phyloP scores from a whole-genome alignment of 2,888 invertebrate genomes.

The Ectemnius cavifrons region DNA sequence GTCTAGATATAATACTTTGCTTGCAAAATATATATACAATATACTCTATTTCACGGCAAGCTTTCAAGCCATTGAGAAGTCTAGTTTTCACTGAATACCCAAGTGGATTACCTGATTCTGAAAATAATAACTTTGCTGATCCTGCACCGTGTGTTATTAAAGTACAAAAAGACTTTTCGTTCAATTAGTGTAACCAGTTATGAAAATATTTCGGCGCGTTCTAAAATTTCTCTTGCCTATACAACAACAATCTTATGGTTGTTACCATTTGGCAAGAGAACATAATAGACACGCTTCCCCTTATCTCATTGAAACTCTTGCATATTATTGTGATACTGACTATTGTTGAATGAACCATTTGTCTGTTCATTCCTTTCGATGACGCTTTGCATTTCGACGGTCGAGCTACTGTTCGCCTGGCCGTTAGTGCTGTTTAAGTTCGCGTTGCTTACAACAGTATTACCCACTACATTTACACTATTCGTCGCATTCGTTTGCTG shows the following conservation, averaged over 20 bases:
- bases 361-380: constrained; percentile 70
- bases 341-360: constrained; percentile 63
- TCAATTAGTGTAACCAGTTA: constrained; percentile 37
- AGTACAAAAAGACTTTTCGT: constrained; percentile 51
- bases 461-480: constrained; percentile 53
- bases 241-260: constrained; percentile 77
- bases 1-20: constrained; percentile 53
- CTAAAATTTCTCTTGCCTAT: constrained; percentile 60
- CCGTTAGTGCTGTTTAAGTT: constrained; percentile 63
- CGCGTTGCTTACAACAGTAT: constrained; percentile 46
- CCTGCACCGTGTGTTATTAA: constrained; percentile 49
- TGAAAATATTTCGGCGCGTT: constrained; percentile 56
- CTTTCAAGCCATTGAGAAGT: constrained; percentile 42
- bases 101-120: constrained; percentile 20
- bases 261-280: constrained; percentile 77
- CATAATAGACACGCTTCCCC: constrained; percentile 77
- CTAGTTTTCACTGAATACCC: constrained; percentile 31
- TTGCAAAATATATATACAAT: constrained; percentile 52
- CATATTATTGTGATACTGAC: constrained; percentile 73
- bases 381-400: constrained; percentile 73
- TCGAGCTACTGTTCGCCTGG: constrained; percentile 65
- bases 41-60: constrained; percentile 29
- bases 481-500: constrained; percentile 62
- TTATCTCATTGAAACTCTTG: constrained; percentile 76
- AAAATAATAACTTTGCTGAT: constrained; percentile 49